Evolutionary conservation across 2,888 invertebrate species (phyloP).

Genomic region (Cryptus armator): DNA sequence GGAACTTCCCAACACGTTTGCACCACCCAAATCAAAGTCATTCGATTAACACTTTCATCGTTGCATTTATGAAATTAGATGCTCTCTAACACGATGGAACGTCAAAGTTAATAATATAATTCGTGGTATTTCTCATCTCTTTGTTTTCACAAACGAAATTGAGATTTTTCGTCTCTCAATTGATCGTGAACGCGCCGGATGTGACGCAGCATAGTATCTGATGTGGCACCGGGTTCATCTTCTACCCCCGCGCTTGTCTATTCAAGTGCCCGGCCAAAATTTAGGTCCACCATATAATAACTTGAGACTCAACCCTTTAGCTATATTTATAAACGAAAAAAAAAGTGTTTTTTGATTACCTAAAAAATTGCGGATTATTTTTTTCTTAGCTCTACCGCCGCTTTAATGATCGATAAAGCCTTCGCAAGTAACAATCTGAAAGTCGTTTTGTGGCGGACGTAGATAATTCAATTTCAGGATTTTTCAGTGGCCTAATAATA

Average conservation of each 20-base stretch:
- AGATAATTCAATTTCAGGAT: no score
- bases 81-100: background rate
- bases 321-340: background rate
- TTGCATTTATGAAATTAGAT: background rate
- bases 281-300: background rate
- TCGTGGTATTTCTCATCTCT: background rate
- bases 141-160: background rate
- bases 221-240: constrained; percentile 37
- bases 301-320: background rate
- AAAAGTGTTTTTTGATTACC: background rate
- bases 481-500: no score
- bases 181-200: constrained; percentile 51
- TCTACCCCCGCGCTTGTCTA: background rate
- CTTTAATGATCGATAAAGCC: no score
- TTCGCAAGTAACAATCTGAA: no score
- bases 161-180: constrained; percentile 14
- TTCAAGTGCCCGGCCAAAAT: background rate
- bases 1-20: constrained; percentile 65
- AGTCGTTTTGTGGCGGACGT: no score
- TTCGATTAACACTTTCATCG: background rate
- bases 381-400: background rate
- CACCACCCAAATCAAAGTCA: constrained; percentile 64
- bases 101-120: background rate
- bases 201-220: constrained; percentile 18
- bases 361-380: background rate